Conservation (phyloP, 2,888 invertebrate species). For the Phaonia tiefii region DNA sequence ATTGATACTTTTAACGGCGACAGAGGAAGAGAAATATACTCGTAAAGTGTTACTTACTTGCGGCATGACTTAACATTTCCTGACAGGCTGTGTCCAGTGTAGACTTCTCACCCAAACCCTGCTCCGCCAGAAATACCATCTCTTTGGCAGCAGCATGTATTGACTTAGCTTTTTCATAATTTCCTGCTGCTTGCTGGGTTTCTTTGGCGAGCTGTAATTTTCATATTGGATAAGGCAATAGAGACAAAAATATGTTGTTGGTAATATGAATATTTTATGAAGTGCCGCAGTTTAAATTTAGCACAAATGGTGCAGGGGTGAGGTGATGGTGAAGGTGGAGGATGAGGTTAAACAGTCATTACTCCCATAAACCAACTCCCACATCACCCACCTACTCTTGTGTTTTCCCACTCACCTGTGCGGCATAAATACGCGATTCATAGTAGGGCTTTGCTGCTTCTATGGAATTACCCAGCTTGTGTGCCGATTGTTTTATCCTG, state of each 20-base stretch:
- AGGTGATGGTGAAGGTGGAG: background rate
- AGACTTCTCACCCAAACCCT: slow-evolving; percentile 86
- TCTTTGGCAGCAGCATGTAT: slow-evolving; percentile 95
- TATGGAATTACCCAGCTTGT: slow-evolving; percentile 91
- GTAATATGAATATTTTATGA: background rate
- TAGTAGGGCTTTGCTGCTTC: slow-evolving; percentile 95
- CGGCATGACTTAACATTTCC: slow-evolving; percentile 97
- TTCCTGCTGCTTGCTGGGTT: slow-evolving; percentile 87
- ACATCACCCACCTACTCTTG: background rate
- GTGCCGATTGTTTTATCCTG: slow-evolving; percentile 89
- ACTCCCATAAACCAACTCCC: background rate
- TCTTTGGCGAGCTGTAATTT: slow-evolving; percentile 86
- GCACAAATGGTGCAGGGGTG: slow-evolving; percentile 9
- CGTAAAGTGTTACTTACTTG: slow-evolving; percentile 80
- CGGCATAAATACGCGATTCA: slow-evolving; percentile 91
- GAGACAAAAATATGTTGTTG: background rate
- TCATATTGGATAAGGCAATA: no score
- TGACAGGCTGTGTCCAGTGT: slow-evolving; percentile 96
- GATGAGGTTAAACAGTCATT: background rate
- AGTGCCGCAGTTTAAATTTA: slow-evolving; percentile 17
- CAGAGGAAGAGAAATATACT: no score
- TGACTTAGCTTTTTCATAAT: slow-evolving; percentile 93
- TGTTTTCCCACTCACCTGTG: slow-evolving; percentile 83
- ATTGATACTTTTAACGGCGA: no score
- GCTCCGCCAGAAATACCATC: slow-evolving; percentile 91